Conservation (phyloP, 2,113 vertebrate species). For the Aleadryas rufinucha region DNA sequence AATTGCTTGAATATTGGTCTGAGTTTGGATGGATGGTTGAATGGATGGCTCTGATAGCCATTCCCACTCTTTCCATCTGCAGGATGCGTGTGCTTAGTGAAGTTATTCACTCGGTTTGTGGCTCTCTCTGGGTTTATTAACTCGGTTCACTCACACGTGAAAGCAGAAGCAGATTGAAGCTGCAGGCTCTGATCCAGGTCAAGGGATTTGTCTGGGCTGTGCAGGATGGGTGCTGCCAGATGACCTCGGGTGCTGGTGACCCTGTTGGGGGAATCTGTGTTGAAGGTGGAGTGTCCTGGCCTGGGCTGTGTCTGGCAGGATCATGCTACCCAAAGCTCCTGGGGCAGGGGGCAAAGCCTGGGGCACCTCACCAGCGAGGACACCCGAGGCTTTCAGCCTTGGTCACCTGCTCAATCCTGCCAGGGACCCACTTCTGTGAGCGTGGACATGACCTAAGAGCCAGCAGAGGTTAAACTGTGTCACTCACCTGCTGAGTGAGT, state of each 20-base stretch:
- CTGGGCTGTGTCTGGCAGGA: neutral
- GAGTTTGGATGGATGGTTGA: neutral
- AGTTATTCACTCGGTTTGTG: neutral
- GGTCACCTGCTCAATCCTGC: neutral
- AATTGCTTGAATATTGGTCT: neutral
- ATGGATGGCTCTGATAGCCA: neutral
- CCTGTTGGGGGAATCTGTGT: rapidly evolving
- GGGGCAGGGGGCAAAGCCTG: neutral
- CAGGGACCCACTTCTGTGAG: neutral
- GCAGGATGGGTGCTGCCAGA: neutral
- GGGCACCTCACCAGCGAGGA: neutral
- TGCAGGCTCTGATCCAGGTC: neutral
- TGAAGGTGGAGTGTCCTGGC: rapidly evolving
- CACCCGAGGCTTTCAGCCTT: neutral
- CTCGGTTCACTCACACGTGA: neutral
- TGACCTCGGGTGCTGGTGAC: neutral
- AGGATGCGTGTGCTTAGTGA: neutral
- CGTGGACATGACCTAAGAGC: rapidly evolving
- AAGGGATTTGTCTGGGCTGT: neutral
- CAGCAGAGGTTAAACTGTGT: neutral
- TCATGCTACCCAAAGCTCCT: neutral
- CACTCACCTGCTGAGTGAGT: neutral
- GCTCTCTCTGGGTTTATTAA: neutral
- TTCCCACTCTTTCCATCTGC: neutral
- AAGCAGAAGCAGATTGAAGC: neutral